These are phyloP conservation scores for Euplexia lucipara DNA, from an alignment of 2,888 invertebrate species.

Conservation along the genomic window DNA sequence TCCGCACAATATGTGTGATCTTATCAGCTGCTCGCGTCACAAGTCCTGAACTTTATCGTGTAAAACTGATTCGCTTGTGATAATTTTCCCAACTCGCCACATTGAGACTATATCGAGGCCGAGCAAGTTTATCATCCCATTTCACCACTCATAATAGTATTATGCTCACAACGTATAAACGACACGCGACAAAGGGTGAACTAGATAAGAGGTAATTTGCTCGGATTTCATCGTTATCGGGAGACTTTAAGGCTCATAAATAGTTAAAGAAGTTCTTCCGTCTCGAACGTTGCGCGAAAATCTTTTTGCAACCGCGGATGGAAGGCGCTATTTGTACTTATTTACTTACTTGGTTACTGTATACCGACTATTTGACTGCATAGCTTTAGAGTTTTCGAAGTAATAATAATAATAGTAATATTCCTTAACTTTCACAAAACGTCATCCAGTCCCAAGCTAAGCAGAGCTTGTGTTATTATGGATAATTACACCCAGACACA, in stretches of 20 bases:
- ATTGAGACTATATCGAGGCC: constrained; percentile 29
- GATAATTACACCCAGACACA: too few species aligned
- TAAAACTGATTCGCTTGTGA: constrained; percentile 42
- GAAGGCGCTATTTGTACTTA: constrained; percentile 16
- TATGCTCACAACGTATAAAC: constrained; percentile 69
- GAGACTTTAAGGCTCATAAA: constrained; percentile 80
- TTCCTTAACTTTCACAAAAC: too few species aligned
- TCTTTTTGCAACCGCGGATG: constrained; percentile 39
- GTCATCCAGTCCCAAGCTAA: too few species aligned
- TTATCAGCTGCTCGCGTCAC: constrained; percentile 40
- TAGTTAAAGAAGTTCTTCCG: constrained; percentile 77
- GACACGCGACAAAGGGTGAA: constrained; percentile 71
- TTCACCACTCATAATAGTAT: constrained; percentile 69
- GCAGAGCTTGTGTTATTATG: too few species aligned
- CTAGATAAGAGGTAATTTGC: constrained; percentile 74
- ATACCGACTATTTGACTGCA: neutral
- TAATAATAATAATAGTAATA: too few species aligned
- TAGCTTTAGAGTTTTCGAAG: neutral
- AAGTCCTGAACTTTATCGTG: constrained; percentile 43
- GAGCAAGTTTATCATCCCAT: constrained; percentile 62
- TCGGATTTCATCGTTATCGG: constrained; percentile 72
- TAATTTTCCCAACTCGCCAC: constrained; percentile 54
- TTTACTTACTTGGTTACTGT: constrained; percentile 4
- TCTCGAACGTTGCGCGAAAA: constrained; percentile 23
- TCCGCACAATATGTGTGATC: constrained; percentile 50